These are phyloP conservation scores for Lycophotia porphyrea DNA, from an alignment of 2,888 invertebrate genomes.

Conservation along the genomic window DNA sequence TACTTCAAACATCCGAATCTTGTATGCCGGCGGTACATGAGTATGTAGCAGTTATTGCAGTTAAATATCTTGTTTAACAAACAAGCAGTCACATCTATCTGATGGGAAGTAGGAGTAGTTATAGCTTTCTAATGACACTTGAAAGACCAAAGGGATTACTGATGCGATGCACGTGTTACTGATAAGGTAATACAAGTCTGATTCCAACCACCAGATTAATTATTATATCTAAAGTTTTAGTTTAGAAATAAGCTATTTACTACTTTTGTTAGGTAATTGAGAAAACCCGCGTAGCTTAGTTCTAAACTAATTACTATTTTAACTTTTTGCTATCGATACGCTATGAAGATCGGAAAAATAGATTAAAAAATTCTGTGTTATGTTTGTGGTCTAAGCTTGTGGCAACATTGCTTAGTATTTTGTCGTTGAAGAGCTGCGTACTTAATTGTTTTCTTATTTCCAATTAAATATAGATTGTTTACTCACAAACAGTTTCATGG, in stretches of 20 bases:
- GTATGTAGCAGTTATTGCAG: neutral
- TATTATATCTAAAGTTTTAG: neutral
- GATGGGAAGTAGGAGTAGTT: neutral
- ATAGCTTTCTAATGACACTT: neutral
- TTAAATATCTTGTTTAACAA: neutral
- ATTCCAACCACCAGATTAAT: neutral
- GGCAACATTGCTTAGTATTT: neutral
- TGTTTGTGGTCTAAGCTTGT: neutral
- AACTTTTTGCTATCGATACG: no score
- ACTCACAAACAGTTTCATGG: constrained; percentile 82
- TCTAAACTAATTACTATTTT: no score
- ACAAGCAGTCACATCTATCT: neutral
- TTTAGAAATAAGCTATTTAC: neutral
- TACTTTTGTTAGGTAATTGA: neutral
- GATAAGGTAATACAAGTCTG: neutral
- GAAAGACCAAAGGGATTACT: neutral
- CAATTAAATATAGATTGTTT: constrained; percentile 13
- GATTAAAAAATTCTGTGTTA: neutral
- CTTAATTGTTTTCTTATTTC: neutral
- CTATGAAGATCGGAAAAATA: neutral
- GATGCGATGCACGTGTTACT: neutral
- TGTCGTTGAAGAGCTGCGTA: neutral
- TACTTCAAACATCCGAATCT: neutral
- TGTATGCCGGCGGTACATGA: neutral
- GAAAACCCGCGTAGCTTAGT: no score